These are phyloP conservation scores for Cheilosia scutellata DNA, from an alignment of 2,888 invertebrate species.

Conservation along the genomic window DNA sequence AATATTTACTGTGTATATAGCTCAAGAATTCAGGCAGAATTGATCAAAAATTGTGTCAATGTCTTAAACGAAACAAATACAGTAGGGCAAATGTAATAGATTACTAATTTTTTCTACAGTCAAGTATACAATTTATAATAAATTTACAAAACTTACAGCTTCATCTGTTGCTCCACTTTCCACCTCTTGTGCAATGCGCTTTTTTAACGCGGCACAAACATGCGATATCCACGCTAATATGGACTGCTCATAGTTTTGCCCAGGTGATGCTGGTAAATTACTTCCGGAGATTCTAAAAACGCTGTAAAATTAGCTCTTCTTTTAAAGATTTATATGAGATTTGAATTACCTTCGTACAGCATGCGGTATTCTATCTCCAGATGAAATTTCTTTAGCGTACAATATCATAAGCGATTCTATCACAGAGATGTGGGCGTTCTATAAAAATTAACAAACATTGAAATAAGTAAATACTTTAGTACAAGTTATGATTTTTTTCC, in stretches of 20 bases:
- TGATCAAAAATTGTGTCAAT: too few species aligned
- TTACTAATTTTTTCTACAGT: too few species aligned
- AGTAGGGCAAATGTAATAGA: too few species aligned
- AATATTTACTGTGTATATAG: too few species aligned
- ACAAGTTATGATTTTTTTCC: not conserved
- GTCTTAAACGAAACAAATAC: too few species aligned
- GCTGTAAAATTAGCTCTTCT: not conserved
- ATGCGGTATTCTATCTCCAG: conserved; percentile 93
- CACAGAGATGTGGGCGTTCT: conserved; percentile 98
- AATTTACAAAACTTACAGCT: conserved; percentile 78
- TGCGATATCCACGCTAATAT: conserved; percentile 95
- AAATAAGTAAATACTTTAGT: not conserved
- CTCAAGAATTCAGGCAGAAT: too few species aligned
- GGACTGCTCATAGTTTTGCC: conserved; percentile 91
- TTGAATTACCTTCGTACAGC: conserved; percentile 90
- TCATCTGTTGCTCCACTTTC: conserved; percentile 82
- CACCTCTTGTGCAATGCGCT: conserved; percentile 85
- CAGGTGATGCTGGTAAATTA: conserved; percentile 80
- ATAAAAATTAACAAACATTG: conserved; percentile 81
- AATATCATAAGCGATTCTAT: conserved; percentile 97
- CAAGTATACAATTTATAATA: too few species aligned
- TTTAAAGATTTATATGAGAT: not conserved
- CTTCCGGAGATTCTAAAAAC: conserved; percentile 84
- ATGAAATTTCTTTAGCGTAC: conserved; percentile 96
- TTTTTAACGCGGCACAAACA: conserved; percentile 91